Conservation (phyloP, 2,797 vertebrate genomes). For the Premnoplex brunnescens region DNA sequence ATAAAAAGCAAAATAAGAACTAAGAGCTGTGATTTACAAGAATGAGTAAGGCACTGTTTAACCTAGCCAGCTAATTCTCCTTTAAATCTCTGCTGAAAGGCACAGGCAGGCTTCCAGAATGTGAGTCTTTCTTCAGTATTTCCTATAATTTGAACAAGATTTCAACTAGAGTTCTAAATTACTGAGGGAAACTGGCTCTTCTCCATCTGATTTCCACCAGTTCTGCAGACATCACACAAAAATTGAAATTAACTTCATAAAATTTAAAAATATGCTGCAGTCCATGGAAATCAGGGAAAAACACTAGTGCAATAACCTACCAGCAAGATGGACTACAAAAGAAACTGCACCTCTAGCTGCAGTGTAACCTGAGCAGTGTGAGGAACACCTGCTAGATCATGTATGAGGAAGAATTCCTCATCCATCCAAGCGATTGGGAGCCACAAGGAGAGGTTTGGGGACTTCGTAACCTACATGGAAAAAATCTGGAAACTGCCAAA, state of each 20-base stretch:
- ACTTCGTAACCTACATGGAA: background rate
- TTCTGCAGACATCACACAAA: background rate
- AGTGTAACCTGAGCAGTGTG: background rate
- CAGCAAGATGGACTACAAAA: background rate
- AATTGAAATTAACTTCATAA: background rate
- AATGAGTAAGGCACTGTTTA: background rate
- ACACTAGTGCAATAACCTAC: background rate
- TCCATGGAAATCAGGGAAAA: background rate
- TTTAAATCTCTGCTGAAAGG: constrained; percentile 27
- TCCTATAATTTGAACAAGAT: background rate
- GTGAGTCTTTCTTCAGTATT: background rate
- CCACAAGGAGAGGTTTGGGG: background rate
- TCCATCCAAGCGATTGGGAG: background rate
- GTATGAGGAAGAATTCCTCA: background rate
- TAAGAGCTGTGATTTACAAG: constrained; percentile 16
- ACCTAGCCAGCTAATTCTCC: constrained; percentile 13
- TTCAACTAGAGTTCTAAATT: background rate
- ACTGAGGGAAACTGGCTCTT: background rate
- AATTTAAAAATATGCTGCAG: background rate
- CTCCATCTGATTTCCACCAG: background rate
- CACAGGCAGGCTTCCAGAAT: constrained; percentile 5
- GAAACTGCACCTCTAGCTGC: background rate
- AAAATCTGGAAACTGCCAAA: background rate
- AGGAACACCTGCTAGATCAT: background rate
- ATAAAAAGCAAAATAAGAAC: background rate